Percentiles rank a stretch among this genome's conserved stretches.
These are phyloP conservation scores for Pandemis heparana DNA, from an alignment of 2,888 invertebrate genomes.

Conservation along the genomic window DNA sequence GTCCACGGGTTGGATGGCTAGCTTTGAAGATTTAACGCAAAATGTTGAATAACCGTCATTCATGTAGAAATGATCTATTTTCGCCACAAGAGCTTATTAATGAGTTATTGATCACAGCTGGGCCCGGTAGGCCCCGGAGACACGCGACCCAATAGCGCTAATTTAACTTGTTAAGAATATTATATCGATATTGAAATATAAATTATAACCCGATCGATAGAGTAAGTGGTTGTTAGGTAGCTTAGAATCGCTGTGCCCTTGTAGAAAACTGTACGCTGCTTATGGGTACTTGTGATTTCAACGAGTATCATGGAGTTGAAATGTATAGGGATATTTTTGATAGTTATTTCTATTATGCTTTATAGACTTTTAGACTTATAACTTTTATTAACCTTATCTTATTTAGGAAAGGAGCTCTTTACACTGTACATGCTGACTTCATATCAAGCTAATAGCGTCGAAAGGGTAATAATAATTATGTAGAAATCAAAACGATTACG, in stretches of 20 bases:
- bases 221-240: not conserved
- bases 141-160: slow-evolving; percentile 15
- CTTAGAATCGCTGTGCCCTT: not conserved
- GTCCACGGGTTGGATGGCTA: too few relatives aligned
- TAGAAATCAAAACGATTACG: too few relatives aligned
- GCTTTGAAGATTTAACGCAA: too few relatives aligned
- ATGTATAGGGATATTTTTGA: too few relatives aligned
- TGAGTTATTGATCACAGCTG: slow-evolving; percentile 33
- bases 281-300: not conserved
- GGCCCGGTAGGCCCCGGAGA: slow-evolving; percentile 17
- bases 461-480: too few relatives aligned
- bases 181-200: slow-evolving; percentile 14
- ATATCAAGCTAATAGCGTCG: too few relatives aligned
- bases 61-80: not conserved
- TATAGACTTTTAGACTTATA: too few relatives aligned
- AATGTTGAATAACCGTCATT: too few relatives aligned
- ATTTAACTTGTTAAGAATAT: slow-evolving; percentile 11
- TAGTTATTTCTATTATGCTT: too few relatives aligned
- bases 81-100: slow-evolving; percentile 27
- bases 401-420: too few relatives aligned
- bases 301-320: not conserved
- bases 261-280: not conserved
- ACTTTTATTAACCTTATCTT: too few relatives aligned
- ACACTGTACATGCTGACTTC: too few relatives aligned
- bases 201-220: not conserved